A percentile compares a stretch with the other conserved stretches of the same genome.
These are phyloP conservation scores for Chiropotes sagulatus DNA, from an alignment of 2,797 vertebrate genomes.

Conservation along the genomic window DNA sequence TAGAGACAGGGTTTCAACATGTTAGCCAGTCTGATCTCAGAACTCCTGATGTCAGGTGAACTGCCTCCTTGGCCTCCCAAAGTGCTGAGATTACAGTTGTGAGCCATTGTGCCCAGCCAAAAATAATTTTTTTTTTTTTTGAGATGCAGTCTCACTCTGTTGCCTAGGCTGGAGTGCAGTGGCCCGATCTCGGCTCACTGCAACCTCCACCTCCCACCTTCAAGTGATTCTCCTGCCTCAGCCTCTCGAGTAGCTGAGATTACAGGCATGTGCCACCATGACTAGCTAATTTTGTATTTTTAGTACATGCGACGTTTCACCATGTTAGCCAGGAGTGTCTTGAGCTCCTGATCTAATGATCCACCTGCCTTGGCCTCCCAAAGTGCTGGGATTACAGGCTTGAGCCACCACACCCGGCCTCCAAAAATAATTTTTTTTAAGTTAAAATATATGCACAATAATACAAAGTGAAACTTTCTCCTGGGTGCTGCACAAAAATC, in stretches of 20 bases:
- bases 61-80: neutral
- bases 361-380: neutral
- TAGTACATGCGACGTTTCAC: too few species aligned
- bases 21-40: neutral
- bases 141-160: neutral
- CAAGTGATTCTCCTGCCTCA: neutral
- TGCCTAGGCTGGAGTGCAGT: neutral
- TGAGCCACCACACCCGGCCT: rapidly evolving
- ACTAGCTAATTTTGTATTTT: too few species aligned
- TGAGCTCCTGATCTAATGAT: too few species aligned
- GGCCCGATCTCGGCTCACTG: neutral
- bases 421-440: neutral
- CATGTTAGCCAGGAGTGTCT: too few species aligned
- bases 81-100: neutral
- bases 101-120: neutral
- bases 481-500: neutral
- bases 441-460: neutral
- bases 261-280: neutral
- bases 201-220: neutral
- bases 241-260: neutral
- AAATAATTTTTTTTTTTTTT: neutral
- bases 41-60: neutral
- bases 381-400: neutral
- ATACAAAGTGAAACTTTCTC: neutral
- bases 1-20: neutral